Evolutionary conservation across 92 coral and sea anemone genomes (phyloP), one percentile per base, ranked within the genome.

Genomic region (Heliopora coerulea): DNA sequence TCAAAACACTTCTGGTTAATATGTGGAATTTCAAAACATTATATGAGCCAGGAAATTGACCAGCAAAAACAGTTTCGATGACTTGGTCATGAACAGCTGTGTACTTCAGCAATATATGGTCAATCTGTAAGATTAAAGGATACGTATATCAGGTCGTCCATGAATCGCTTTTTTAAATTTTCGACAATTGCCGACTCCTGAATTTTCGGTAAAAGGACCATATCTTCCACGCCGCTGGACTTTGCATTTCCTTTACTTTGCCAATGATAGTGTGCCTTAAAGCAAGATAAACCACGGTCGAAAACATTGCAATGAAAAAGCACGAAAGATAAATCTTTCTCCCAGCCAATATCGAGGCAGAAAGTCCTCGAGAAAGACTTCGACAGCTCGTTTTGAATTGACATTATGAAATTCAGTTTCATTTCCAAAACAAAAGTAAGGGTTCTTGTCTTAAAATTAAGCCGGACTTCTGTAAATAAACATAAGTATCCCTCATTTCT

Each of bases 131-230:
- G n/a, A 49, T 24, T 12, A 73, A 86, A 95, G 96, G 99, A 95
- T 95, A 95, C 99, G 34, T 90, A 95, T 39, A 95, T 95, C 24
- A 95, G 88, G 54, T 95, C 99, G 83, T 95, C 99, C 99, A 95
- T 85, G 49, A 84, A 95, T 11, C 99, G 82, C 79, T 95, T 95
- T 82, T 87, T 95, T 0, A 95, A 90, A 72, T 95, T 95, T 54
- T 95, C 99, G 65, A 95, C 99, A 59, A 95, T 90, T 18, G 99
- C 91, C 41, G 96, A 82, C 63, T 95, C 99, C 68, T 95, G 99
- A 59, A 95, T 95, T 78, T 95, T 95, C 28, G 99, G 96, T 61
- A 95, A 72, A 25, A 95, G 90, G 31, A 91, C 96, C 99, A 95
- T 95, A 50, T 95, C 99, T 74, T 95, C 99, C 26, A 95, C 99